A percentile compares a stretch with the other conserved stretches of the same genome.
Conservation (phyloP, 2,113 vertebrate genomes). For the Fulica atra region DNA sequence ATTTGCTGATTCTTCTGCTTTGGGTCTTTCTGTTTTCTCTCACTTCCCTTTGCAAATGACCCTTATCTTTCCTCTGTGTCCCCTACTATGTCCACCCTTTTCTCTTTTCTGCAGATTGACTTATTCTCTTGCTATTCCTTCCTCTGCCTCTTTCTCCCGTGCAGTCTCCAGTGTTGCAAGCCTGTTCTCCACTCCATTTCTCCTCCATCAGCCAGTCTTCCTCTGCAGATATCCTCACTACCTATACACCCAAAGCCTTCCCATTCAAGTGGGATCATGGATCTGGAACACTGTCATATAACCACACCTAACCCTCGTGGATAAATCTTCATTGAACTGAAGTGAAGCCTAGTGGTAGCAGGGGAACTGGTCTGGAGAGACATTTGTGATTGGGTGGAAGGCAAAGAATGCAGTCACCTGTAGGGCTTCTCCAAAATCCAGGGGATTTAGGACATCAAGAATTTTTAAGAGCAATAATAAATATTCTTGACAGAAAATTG, state of each 20-base stretch:
- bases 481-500: conserved; percentile 50
- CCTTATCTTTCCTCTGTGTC: background rate
- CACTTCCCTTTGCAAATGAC: background rate
- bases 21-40: background rate
- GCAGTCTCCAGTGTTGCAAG: background rate
- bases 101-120: background rate
- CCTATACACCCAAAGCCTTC: background rate
- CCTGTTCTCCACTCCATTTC: background rate
- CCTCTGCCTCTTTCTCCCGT: background rate
- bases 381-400: background rate
- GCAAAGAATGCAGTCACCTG: background rate
- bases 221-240: background rate
- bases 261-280: background rate
- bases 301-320: background rate
- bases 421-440: conserved; percentile 21
- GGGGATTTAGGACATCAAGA: conserved; percentile 11
- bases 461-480: conserved; percentile 47
- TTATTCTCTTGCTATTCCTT: background rate
- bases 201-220: background rate
- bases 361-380: background rate
- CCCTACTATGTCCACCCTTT: background rate
- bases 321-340: background rate
- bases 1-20: background rate
- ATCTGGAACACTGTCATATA: background rate
- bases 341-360: background rate